phyloP scores from a whole-genome alignment of 2,797 vertebrate species.

The Notolepis coatsorum region DNA sequence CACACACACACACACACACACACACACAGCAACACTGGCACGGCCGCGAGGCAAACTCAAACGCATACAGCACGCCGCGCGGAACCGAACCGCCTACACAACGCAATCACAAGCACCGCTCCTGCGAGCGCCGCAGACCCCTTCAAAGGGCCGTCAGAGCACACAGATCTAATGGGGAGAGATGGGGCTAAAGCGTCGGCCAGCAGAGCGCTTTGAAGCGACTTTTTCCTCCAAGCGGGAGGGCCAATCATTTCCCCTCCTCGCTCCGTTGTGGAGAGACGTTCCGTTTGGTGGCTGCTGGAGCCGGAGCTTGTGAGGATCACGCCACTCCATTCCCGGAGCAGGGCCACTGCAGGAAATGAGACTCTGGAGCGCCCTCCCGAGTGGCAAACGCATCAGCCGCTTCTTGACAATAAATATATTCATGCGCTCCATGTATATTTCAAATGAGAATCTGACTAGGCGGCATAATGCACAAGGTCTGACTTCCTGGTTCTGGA shows the following conservation, averaged over 20 bases:
- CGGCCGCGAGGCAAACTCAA: constrained; percentile 11
- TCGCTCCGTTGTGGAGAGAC: constrained; percentile 25
- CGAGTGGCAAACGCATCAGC: constrained; percentile 33
- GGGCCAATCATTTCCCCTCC: constrained; percentile 73
- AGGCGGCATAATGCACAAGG: constrained; percentile 58
- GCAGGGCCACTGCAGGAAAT: constrained; percentile 62
- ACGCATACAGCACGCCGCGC: constrained; percentile 53
- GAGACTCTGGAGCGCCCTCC: constrained; percentile 40
- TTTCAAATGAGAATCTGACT: constrained; percentile 67
- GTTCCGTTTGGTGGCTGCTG: constrained; percentile 55
- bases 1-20: neutral
- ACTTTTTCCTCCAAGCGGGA: constrained; percentile 57
- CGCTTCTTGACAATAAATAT: constrained; percentile 60
- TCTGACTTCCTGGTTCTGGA: constrained; percentile 43
- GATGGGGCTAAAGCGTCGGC: constrained; percentile 75
- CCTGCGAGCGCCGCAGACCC: constrained; percentile 51
- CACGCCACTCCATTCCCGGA: constrained; percentile 68
- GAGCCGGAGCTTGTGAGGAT: constrained; percentile 67
- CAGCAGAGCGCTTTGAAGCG: constrained; percentile 71
- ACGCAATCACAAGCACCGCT: constrained; percentile 51
- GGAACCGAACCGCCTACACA: neutral
- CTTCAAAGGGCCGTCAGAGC: constrained; percentile 81
- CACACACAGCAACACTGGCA: neutral
- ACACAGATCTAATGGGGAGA: constrained; percentile 74
- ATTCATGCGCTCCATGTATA: constrained; percentile 74